These are phyloP conservation scores for Chironomus riparius DNA, from an alignment of 2,888 invertebrate genomes.

Conservation along the genomic window DNA sequence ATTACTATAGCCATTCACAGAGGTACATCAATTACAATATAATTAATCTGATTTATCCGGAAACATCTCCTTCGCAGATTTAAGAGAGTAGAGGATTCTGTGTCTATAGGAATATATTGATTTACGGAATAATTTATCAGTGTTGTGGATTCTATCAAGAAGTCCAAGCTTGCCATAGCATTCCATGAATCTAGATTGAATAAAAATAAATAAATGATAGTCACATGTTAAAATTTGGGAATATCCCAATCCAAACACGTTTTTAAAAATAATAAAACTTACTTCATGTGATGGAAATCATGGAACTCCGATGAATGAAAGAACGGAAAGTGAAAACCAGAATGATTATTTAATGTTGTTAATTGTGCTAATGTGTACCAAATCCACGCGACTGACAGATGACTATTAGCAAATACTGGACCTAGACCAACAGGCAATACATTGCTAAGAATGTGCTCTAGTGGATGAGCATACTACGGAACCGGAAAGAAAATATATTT, in stretches of 20 bases:
- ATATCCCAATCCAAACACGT: neutral
- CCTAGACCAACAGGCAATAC: constrained; percentile 3
- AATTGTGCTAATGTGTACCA: constrained; percentile 18
- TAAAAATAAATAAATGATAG: no score
- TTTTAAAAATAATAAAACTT: neutral
- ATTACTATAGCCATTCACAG: no score
- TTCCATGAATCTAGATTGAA: neutral
- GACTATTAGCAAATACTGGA: neutral
- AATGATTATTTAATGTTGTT: constrained; percentile 26
- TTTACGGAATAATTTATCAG: neutral
- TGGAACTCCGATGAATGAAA: constrained; percentile 16
- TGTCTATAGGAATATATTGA: neutral
- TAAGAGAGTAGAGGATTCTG: neutral
- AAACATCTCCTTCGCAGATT: neutral
- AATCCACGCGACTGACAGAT: constrained; percentile 7
- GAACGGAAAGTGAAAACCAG: constrained; percentile 25
- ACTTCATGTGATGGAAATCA: constrained; percentile 27
- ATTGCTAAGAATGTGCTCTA: constrained; percentile 23
- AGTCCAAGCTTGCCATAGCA: neutral
- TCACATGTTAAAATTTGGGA: neutral
- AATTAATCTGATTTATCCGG: neutral
- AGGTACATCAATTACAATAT: no score
- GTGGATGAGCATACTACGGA: constrained; percentile 16
- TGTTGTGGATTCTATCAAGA: neutral
- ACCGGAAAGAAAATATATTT: neutral